Conservation (phyloP, 2,113 vertebrate genomes). For the Rhinoderma darwinii region DNA sequence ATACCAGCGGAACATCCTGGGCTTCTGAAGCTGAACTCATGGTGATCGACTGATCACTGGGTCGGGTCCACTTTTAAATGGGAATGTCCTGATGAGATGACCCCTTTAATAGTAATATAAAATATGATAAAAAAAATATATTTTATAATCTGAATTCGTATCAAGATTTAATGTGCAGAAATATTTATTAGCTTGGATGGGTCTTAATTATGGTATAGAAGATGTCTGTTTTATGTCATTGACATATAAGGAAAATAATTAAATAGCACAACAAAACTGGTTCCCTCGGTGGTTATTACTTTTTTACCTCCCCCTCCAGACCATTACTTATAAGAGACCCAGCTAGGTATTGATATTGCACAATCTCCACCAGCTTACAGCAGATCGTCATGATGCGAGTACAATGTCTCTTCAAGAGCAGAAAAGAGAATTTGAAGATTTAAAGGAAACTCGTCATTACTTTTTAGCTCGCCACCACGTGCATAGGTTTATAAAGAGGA, state of each 20-base stretch:
- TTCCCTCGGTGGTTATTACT: not conserved
- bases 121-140: not conserved
- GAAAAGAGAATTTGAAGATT: too few relatives aligned
- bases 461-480: too few relatives aligned
- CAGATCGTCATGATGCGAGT: too few relatives aligned
- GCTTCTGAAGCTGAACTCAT: not conserved
- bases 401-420: too few relatives aligned
- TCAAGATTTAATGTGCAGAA: not conserved
- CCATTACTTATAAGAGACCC: not conserved
- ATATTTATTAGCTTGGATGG: not conserved
- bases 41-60: not conserved
- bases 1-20: not conserved
- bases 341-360: not conserved
- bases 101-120: not conserved
- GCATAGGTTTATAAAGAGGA: too few relatives aligned
- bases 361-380: not conserved
- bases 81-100: not conserved
- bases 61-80: not conserved
- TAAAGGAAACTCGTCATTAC: too few relatives aligned
- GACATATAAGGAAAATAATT: too few relatives aligned
- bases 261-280: too few relatives aligned
- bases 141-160: not conserved
- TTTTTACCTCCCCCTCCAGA: not conserved
- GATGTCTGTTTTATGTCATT: too few relatives aligned
- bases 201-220: not conserved